These are phyloP conservation scores for Salminus brasiliensis DNA, from an alignment of 2,113 vertebrate genomes.

Conservation along the genomic window DNA sequence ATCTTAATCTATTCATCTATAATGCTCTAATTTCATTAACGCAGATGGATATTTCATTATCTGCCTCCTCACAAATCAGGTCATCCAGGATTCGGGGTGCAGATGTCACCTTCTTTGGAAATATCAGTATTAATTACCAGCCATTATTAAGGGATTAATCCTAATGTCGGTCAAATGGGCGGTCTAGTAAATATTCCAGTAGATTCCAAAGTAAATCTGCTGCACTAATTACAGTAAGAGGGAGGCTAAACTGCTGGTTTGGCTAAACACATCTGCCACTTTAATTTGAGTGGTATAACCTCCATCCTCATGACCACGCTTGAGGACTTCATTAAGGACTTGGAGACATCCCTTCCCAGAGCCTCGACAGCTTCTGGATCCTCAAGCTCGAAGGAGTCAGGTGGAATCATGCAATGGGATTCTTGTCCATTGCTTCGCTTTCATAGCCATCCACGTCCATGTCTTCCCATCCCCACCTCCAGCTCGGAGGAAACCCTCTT, in stretches of 20 bases:
- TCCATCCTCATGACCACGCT: neutral
- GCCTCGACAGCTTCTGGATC: neutral
- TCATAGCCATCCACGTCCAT: constrained; percentile 32
- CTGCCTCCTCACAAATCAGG: neutral
- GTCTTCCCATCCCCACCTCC: neutral
- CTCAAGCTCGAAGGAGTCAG: constrained; percentile 69
- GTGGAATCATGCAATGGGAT: constrained; percentile 80
- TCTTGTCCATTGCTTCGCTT: constrained; percentile 69
- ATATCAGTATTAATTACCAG: constrained; percentile 42
- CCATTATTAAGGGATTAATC: constrained; percentile 73
- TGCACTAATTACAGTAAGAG: constrained; percentile 72
- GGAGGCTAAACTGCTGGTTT: constrained; percentile 71
- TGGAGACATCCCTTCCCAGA: too few relatives aligned
- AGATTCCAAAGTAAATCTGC: constrained; percentile 64
- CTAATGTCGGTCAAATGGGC: constrained; percentile 59
- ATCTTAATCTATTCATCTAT: too few relatives aligned
- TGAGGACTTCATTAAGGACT: too few relatives aligned
- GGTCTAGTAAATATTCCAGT: constrained; percentile 70
- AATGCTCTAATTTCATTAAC: neutral
- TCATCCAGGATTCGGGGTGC: neutral
- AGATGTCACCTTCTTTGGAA: neutral
- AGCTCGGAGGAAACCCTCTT: constrained; percentile 44
- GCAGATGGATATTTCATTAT: neutral
- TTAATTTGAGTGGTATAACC: constrained; percentile 72
- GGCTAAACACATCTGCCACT: constrained; percentile 70